Evolutionary conservation across 2,888 invertebrate species (phyloP), one percentile per base, ranked within the genome.

Genomic region (Flexamia atlantica): DNA sequence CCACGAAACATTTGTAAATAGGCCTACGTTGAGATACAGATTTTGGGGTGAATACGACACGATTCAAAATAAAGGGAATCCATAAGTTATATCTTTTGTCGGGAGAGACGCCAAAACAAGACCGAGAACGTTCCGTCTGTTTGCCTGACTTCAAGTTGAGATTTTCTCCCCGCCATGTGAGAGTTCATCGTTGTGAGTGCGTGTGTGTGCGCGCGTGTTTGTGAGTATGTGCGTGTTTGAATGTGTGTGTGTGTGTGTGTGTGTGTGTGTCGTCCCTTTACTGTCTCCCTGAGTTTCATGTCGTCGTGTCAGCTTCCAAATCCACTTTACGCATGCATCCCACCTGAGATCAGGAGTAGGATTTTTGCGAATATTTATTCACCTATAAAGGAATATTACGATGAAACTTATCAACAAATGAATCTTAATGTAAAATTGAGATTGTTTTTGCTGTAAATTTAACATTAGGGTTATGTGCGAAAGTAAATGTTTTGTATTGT

Each of bases 191-290:
- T 23, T 23, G 12, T 20, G 2, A 4, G 30, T 64, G 30, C 30
- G 64, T 64, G 28, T 28, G 17, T 64, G 30, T 64, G 30, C 30
- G 64, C 30, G 28, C 14, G 17, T 64, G 64, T 64, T 17, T 57
- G 57, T 25, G 23, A 23, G 57, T 57, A 23, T 3, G 23, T 23
- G 50, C 25, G 25, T 57, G 57, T 3, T 3, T 23, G 50, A 5
- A 12, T 57, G 57, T 57, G 57, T 57, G 57, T 23, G 23, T 57
- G 57, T 57, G 57, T 57, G 64, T 30, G 14, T 64, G 28, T 64
- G 64, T 28, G 30, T 64, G 9, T 64, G 17, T 14, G 28, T 28
- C 28, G 10, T 5, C 30, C 64, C 25, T 30, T 30, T 17, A 5
- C 64, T 64, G 64, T 64, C 64, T 28, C 30, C 2, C 23, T 9